Evolutionary conservation across 1,140 invertebrate genomes (phyloP).

Genomic region (Calliphora vicina): DNA sequence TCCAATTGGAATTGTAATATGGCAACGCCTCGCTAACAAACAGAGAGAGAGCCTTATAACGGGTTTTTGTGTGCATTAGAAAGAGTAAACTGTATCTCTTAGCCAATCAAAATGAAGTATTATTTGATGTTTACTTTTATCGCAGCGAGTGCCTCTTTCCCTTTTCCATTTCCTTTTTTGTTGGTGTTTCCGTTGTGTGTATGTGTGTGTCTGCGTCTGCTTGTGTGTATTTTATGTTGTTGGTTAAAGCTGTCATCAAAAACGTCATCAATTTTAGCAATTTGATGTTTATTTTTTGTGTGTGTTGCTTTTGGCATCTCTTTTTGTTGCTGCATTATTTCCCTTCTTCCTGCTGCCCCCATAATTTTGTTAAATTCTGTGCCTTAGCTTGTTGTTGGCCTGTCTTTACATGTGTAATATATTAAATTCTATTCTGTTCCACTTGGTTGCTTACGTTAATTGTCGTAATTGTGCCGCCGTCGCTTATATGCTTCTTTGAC

Average conservation of each 20-base stretch:
- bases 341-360: not conserved
- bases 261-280: conserved; percentile 60
- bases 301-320: not conserved
- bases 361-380: not conserved
- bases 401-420: conserved; percentile 1
- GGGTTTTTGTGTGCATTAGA: not conserved
- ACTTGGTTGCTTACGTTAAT: conserved; percentile 40
- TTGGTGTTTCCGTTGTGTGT: not conserved
- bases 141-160: not conserved
- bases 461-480: conserved; percentile 40
- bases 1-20: not conserved
- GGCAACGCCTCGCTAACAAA: not conserved
- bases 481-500: conserved; percentile 30
- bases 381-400: not conserved
- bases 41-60: not conserved
- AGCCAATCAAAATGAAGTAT: not conserved
- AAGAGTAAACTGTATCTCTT: not conserved
- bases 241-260: conserved; percentile 53
- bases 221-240: conserved; percentile 28
- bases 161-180: not conserved
- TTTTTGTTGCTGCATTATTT: not conserved
- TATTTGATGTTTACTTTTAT: not conserved
- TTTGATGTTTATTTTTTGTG: conserved; percentile 52
- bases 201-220: not conserved
- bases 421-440: conserved; percentile 36